Evolutionary conservation across 2,797 vertebrate genomes (phyloP), one percentile per base, ranked within the genome.

Genomic region (Somateria mollissima): DNA sequence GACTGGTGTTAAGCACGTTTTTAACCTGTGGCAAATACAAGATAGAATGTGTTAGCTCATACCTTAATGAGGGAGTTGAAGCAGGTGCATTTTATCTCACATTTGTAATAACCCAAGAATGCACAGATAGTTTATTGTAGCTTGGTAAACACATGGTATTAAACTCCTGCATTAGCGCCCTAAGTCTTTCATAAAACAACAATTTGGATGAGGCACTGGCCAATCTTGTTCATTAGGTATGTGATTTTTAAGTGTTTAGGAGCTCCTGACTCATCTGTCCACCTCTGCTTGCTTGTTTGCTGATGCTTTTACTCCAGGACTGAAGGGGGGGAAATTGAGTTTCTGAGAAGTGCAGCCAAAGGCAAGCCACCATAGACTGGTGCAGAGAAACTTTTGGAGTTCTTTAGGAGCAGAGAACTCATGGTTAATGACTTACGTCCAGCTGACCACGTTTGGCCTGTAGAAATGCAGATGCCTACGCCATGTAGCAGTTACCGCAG

Each of bases 11-110:
- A 65, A 87, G 67, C 18, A 1, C 67, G 54, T 92, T 94, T 94
- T 90, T 96, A 94, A 95, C 90, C 69, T 89, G 47, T 83, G 89
- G 89, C 65, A 92, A 95, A 49, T 91, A 62, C 19, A 64, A 93
- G 92, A 93, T 89, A 95, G 88, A 84, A 80, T 82, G 86, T 84
- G 54, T 95, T 96, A 89, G 84, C 90, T 96, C 94, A 97, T 89
- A 37, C 86, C 39, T 93, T 96, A 97, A 97, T 97, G 94, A 95
- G 91, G 80, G 94, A 87, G 81, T 92, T 89, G 92, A 89, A 84
- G 88, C 74, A 94, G 92, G 60, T 90, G 69, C 84, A 65, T 95
- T 97, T 93, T 97, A 95, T 97, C 96, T 92, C 89, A 11, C 20
- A 47, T 94, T 92, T 93, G 90, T 95, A 94, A 96, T 95, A 82